Evolutionary conservation across 2,797 vertebrate species (phyloP).

Genomic region (Borostomias antarcticus): DNA sequence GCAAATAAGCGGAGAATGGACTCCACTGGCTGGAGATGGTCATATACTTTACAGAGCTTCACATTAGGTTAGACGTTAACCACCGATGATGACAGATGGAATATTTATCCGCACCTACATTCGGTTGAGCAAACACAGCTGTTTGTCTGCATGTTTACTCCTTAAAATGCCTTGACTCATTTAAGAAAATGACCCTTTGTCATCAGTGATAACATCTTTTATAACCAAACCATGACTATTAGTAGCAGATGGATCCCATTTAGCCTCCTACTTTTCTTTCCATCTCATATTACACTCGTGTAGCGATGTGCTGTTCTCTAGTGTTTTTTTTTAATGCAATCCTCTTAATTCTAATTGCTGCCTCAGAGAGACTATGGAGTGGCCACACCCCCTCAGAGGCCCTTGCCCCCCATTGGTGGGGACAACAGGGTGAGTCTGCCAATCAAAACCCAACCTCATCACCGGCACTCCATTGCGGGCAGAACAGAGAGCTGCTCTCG

Average conservation of each 20-base stretch:
- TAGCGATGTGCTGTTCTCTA: no score
- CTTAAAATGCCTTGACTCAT: not conserved
- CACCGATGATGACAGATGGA: not conserved
- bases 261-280: no score
- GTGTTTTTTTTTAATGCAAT: slow-evolving; percentile 28
- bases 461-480: not conserved
- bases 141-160: no score
- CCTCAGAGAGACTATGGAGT: slow-evolving; percentile 66
- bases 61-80: slow-evolving; percentile 1
- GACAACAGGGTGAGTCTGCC: slow-evolving; percentile 76
- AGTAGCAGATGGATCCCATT: no score
- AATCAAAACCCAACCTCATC: slow-evolving; percentile 29
- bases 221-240: no score
- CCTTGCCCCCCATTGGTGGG: slow-evolving; percentile 69
- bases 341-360: slow-evolving; percentile 45
- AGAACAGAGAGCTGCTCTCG: slow-evolving; percentile 37
- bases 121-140: no score
- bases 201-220: no score
- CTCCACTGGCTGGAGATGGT: not conserved
- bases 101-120: not conserved
- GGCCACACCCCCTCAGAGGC: slow-evolving; percentile 70
- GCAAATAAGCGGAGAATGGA: not conserved
- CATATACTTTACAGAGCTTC: not conserved
- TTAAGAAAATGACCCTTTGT: not conserved
- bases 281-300: no score